Evolutionary conservation across 2,797 vertebrate genomes (phyloP).

Genomic region (Sternotherus odoratus): DNA sequence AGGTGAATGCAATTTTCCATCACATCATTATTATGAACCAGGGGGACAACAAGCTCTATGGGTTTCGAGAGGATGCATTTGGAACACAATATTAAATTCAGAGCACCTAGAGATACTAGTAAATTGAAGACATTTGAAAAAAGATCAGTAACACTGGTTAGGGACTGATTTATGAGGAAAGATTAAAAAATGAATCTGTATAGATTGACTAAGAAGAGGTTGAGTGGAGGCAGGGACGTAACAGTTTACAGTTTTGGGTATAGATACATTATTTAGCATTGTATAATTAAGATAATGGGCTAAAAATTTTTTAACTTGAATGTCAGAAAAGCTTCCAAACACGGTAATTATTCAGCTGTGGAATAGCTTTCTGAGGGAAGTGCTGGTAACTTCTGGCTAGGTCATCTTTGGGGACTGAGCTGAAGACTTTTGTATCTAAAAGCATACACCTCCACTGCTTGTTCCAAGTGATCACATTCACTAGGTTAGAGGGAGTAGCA

Average conservation of each 20-base stretch:
- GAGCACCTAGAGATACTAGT: not conserved
- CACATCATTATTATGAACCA: rapidly evolving
- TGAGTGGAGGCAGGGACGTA: not conserved
- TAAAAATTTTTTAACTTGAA: not conserved
- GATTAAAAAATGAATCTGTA: not conserved
- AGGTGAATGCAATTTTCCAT: rapidly evolving
- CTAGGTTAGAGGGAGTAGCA: not conserved
- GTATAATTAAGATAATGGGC: not conserved
- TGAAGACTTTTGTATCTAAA: not conserved
- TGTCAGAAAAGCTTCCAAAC: not conserved
- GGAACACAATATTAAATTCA: not conserved
- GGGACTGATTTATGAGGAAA: not conserved
- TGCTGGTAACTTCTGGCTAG: not conserved
- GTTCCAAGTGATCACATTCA: not conserved
- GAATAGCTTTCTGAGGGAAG: not conserved
- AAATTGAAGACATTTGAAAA: not conserved
- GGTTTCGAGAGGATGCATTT: not conserved
- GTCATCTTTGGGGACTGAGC: not conserved
- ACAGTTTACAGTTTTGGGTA: not conserved
- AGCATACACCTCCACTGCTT: not conserved
- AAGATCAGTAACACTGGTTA: not conserved
- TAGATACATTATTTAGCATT: not conserved
- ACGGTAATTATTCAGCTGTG: not conserved
- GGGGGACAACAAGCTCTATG: not conserved
- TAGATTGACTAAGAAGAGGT: not conserved